Conservation (phyloP, 64 coral and sea anemone species). For the Astreopora myriophthalma region DNA sequence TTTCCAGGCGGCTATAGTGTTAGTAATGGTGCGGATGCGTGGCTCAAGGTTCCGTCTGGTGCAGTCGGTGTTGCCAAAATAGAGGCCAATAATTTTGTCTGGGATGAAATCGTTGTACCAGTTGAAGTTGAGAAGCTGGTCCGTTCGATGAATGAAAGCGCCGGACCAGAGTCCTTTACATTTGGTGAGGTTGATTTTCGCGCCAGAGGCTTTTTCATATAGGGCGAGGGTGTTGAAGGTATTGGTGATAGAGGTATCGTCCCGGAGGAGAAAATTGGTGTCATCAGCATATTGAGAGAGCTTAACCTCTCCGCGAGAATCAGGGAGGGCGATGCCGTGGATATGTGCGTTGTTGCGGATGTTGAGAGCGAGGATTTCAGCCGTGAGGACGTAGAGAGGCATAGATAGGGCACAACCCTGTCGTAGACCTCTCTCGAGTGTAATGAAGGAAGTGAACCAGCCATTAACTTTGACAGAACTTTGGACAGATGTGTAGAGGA, state of each 20-base stretch:
- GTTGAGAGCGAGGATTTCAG: background rate
- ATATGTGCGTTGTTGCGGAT: no score
- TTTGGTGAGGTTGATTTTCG: constrained; percentile 21
- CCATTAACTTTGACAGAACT: background rate
- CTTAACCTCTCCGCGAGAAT: no score
- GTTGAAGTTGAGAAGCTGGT: background rate
- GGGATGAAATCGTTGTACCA: background rate
- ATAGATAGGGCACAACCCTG: background rate
- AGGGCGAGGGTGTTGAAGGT: background rate
- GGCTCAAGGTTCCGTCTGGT: no score
- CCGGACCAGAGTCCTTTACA: constrained; percentile 14
- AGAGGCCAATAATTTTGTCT: background rate
- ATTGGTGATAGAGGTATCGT: background rate
- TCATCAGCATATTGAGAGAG: no score
- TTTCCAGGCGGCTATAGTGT: no score
- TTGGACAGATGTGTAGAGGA: background rate
- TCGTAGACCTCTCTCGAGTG: background rate
- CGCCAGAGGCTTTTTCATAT: background rate
- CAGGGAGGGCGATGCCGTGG: no score
- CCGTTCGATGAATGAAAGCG: background rate
- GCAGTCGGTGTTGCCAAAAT: background rate
- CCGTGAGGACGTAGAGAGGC: background rate
- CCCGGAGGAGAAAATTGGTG: background rate
- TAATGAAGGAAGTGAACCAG: background rate
- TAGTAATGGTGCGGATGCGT: no score